phyloP scores from a whole-genome alignment of 2,113 vertebrate genomes.

The Ageneiosus marmoratus region DNA sequence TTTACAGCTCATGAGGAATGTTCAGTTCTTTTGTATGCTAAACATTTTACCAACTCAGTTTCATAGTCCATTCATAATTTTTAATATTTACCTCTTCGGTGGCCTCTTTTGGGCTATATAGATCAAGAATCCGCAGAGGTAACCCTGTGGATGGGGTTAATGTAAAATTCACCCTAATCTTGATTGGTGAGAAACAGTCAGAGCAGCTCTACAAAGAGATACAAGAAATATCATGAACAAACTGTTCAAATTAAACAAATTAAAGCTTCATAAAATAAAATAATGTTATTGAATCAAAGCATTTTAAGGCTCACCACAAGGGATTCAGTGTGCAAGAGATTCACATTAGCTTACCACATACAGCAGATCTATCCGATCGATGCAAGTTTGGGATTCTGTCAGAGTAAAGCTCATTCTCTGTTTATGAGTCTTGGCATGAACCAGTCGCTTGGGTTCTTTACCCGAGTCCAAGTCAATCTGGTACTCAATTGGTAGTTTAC shows the following conservation, averaged over 20 bases:
- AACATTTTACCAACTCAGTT: neutral
- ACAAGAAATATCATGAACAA: neutral
- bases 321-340: neutral
- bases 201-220: slow-evolving; percentile 50
- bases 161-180: slow-evolving; percentile 51
- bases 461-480: slow-evolving; percentile 55
- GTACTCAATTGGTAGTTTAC: slow-evolving; percentile 44
- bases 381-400: neutral
- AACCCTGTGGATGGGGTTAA: neutral
- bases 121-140: slow-evolving; percentile 50
- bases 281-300: neutral
- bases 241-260: neutral
- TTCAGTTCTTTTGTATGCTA: neutral
- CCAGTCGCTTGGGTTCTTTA: slow-evolving; percentile 52
- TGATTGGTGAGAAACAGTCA: slow-evolving; percentile 58
- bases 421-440: neutral
- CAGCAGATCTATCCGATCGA: neutral
- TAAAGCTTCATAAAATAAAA: neutral
- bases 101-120: slow-evolving; percentile 39
- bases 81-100: slow-evolving; percentile 46
- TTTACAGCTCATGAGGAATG: neutral
- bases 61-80: neutral
- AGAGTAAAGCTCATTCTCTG: neutral
- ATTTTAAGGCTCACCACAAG: neutral
- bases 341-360: slow-evolving; percentile 48